phyloP scores from a whole-genome alignment of 2,113 vertebrate species.

The Rhegmatorhina hoffmannsi region DNA sequence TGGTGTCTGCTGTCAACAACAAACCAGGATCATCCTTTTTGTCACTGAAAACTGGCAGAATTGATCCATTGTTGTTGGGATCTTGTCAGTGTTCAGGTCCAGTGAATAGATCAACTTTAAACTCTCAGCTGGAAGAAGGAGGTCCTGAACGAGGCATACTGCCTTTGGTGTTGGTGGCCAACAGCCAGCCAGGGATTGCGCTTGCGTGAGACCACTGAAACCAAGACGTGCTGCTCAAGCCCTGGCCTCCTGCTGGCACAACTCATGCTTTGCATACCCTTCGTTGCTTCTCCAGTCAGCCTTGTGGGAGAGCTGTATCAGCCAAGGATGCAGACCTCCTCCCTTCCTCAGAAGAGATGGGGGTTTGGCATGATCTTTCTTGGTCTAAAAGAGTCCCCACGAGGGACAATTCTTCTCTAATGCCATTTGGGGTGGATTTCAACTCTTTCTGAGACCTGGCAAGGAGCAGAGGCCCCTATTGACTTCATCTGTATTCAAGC shows the following conservation, averaged over 20 bases:
- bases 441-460: not conserved
- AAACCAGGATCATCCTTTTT: not conserved
- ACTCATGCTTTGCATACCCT: constrained; percentile 1
- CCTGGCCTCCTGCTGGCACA: not conserved
- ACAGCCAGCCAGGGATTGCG: not conserved
- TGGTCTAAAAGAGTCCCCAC: not conserved
- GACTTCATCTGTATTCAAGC: not conserved
- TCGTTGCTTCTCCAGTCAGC: constrained; percentile 2
- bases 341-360: not conserved
- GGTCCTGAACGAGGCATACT: not conserved
- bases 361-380: not conserved
- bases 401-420: not conserved
- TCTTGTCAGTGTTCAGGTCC: not conserved
- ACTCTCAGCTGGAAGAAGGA: not conserved
- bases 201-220: not conserved
- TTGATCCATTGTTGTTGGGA: not conserved
- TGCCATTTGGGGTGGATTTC: not conserved
- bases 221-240: not conserved
- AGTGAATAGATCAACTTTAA: not conserved
- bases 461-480: not conserved
- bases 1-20: not conserved
- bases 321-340: not conserved
- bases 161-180: not conserved
- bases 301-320: not conserved
- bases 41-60: not conserved